phyloP scores from a whole-genome alignment of 2,888 invertebrate species.

The Fabriciana adippe region DNA sequence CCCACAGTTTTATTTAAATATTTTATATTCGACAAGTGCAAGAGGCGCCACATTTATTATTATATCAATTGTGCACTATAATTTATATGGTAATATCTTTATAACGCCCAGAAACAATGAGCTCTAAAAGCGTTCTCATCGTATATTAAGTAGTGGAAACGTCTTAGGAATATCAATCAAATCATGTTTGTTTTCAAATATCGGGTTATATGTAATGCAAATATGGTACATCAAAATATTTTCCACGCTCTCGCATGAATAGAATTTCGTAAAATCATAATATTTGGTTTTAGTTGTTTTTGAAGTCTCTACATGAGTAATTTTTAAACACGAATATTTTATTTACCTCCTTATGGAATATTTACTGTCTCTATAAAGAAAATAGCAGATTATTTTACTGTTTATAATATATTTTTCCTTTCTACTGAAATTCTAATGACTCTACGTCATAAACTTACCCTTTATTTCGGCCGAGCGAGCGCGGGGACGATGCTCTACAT shows the following conservation, averaged over 20 bases:
- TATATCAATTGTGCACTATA: background rate
- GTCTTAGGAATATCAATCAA: conserved; percentile 9
- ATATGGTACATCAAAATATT: background rate
- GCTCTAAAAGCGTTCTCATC: conserved; percentile 17
- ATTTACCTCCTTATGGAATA: no score
- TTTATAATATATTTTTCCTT: background rate
- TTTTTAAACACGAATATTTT: no score
- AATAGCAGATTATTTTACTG: no score
- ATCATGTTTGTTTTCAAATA: conserved; percentile 16
- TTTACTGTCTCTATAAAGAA: no score
- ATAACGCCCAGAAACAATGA: conserved; percentile 17
- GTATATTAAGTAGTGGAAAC: conserved; percentile 17
- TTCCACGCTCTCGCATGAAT: background rate
- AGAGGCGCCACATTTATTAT: conserved; percentile 12
- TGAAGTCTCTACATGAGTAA: no score
- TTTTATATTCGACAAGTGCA: background rate
- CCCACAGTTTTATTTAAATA: background rate
- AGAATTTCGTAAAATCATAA: no score
- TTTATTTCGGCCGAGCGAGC: background rate
- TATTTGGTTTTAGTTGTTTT: no score
- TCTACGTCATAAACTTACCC: background rate
- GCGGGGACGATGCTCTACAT: conserved; percentile 23
- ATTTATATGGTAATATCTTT: conserved; percentile 22
- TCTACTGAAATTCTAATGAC: background rate
- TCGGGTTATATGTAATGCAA: conserved; percentile 17